Percentiles rank a stretch among this genome's conserved stretches.
phyloP scores from a whole-genome alignment of 2,888 invertebrate genomes.

The Gandaritis pyraliata region DNA sequence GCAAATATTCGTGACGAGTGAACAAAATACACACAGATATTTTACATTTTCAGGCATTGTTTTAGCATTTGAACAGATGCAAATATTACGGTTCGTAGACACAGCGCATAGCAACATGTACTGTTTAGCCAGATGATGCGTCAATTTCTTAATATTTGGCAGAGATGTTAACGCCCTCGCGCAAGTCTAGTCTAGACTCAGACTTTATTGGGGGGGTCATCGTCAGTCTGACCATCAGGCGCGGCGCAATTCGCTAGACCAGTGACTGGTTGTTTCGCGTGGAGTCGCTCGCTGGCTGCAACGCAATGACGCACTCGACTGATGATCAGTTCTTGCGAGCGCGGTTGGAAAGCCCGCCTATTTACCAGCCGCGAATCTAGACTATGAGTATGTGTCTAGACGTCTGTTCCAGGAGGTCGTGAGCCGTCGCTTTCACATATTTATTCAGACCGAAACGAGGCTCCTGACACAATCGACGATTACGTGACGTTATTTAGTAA shows the following conservation, averaged over 20 bases:
- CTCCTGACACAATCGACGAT: constrained; percentile 58
- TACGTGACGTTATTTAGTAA: constrained; percentile 69
- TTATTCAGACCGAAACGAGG: constrained; percentile 63
- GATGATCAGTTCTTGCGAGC: constrained; percentile 54
- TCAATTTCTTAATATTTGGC: constrained; percentile 45
- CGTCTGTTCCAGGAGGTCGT: constrained; percentile 78
- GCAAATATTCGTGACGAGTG: constrained; percentile 12
- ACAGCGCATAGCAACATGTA: constrained; percentile 29
- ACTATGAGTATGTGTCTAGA: constrained; percentile 80
- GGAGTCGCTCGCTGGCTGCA: constrained; percentile 43
- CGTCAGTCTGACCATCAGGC: constrained; percentile 36
- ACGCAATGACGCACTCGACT: constrained; percentile 51
- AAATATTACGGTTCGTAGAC: constrained; percentile 10
- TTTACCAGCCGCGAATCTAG: constrained; percentile 71
- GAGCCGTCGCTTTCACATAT: constrained; percentile 72
- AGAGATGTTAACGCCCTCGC: constrained; percentile 46
- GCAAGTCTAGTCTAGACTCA: constrained; percentile 42
- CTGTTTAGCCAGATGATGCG: constrained; percentile 38
- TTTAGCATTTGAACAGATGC: constrained; percentile 14
- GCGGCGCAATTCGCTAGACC: constrained; percentile 37
- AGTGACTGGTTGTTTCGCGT: constrained; percentile 44
- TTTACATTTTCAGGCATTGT: background rate
- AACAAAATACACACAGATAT: background rate
- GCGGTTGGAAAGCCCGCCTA: constrained; percentile 66
- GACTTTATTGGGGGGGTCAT: constrained; percentile 43